Conservation (phyloP, 1,140 invertebrate genomes). For the Andricus grossulariae region DNA sequence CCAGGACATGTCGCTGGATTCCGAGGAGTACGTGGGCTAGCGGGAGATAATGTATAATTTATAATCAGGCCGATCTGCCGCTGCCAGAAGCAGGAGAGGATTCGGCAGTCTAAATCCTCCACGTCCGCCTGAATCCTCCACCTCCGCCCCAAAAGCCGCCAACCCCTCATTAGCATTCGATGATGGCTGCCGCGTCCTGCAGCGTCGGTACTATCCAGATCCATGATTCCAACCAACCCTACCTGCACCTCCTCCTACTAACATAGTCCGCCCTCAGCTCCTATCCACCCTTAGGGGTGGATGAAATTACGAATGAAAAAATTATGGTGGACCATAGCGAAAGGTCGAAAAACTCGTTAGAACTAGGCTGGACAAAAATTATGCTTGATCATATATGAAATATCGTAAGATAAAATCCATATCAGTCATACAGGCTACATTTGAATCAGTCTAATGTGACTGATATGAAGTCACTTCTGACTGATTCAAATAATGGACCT, state of each 20-base stretch:
- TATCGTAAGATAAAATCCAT: no score
- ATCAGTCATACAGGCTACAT: no score
- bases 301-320: slow-evolving; percentile 45
- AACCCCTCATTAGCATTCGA: slow-evolving; percentile 77
- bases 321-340: slow-evolving; percentile 32
- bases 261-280: slow-evolving; percentile 32
- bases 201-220: slow-evolving; percentile 72
- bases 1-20: slow-evolving; percentile 58
- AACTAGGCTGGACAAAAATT: neutral
- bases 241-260: slow-evolving; percentile 46
- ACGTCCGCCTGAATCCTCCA: no score
- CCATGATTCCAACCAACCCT: slow-evolving; percentile 55
- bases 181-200: slow-evolving; percentile 76
- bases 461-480: no score
- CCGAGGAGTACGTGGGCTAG: slow-evolving; percentile 63
- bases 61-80: slow-evolving; percentile 73
- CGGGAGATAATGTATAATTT: slow-evolving; percentile 76
- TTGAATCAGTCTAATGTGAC: no score
- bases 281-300: slow-evolving; percentile 38
- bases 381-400: neutral
- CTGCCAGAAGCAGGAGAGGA: slow-evolving; percentile 6
- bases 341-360: neutral
- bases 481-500: no score
- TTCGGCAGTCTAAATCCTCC: slow-evolving; percentile 54
- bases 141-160: slow-evolving; percentile 67